Evolutionary conservation across 2,113 vertebrate genomes (phyloP), one percentile per base, ranked within the genome.

Genomic region (Passerina amoena): DNA sequence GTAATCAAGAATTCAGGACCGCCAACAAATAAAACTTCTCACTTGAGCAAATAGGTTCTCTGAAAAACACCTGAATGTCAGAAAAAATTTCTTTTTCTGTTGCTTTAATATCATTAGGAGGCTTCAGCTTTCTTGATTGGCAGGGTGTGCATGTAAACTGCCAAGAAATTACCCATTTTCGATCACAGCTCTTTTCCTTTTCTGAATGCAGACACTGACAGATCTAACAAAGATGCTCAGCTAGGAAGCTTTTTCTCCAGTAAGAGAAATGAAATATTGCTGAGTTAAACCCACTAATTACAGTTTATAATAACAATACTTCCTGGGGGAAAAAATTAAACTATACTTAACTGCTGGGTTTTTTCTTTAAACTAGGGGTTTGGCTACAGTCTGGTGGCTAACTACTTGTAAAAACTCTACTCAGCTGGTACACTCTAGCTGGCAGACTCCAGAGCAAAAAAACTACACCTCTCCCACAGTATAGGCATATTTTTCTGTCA

Each of bases 231-330:
- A 97, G 90, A 93, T 87, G 70, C 94, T 95, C 88, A 78, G 94
- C 72, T 84, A 88, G 89, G n/a, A 72, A 77, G 51, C 78, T 77
- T 91, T 94, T 93, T 61, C 84, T 95, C 80, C 92, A 94, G 94
- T 68, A 45, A 91, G 54, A 73, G n/a, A 82, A 95, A 96, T 56
- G 82, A 96, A 86, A 84, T 92, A 89, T 91, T 90, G 70, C 79
- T 57, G 66, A 86, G 93, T 96, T 96, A 84, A 97, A 97, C 91
- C 88, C 92, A 96, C 90, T 97, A 96, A 97, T 98, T 97, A 95
- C 61, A 97, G 93, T 94, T 98, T 96, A 96, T 93, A 97, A 94
- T 93, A 96, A 97, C 80, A 96, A 96, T 90, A 90, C 56, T 94
- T 97, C 83, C 95, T 75, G 70, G 82, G 50, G 90, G 51, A 82